Evolutionary conservation across 2,888 invertebrate species (phyloP).

Genomic region (Glyphotaelius pellucidus): DNA sequence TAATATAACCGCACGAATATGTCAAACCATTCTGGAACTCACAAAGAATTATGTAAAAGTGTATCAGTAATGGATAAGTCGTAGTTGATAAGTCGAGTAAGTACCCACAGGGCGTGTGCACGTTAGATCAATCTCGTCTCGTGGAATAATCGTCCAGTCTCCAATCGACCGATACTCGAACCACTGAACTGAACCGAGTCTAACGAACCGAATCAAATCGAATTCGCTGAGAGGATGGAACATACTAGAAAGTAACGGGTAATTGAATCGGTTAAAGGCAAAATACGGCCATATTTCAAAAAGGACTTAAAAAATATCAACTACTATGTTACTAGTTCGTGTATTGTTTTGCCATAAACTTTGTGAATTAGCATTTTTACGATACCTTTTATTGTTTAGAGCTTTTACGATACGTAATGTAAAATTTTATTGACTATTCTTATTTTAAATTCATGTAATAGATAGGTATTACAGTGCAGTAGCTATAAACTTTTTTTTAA

Average conservation of each 20-base stretch:
- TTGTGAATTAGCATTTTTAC: background rate
- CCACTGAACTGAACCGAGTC: background rate
- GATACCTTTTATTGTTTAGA: background rate
- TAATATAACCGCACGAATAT: too few relatives aligned
- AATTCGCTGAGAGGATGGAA: background rate
- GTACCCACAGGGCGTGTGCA: background rate
- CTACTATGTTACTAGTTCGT: background rate
- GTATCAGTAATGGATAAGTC: background rate
- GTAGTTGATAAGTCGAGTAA: background rate
- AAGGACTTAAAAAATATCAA: background rate
- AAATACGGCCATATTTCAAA: background rate
- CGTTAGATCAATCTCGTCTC: background rate
- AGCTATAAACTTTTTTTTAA: background rate
- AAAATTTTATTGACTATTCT: background rate
- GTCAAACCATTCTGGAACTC: too few relatives aligned
- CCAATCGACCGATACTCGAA: slow-evolving; percentile 13
- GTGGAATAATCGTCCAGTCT: background rate
- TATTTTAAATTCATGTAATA: background rate
- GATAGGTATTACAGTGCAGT: too few relatives aligned
- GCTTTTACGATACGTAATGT: background rate
- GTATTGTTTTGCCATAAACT: background rate
- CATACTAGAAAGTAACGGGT: background rate
- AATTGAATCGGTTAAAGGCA: background rate
- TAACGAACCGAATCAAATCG: background rate
- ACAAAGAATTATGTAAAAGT: background rate